Evolutionary conservation across 2,113 vertebrate species (phyloP).

Genomic region (Cryptomyrus ogoouensis): DNA sequence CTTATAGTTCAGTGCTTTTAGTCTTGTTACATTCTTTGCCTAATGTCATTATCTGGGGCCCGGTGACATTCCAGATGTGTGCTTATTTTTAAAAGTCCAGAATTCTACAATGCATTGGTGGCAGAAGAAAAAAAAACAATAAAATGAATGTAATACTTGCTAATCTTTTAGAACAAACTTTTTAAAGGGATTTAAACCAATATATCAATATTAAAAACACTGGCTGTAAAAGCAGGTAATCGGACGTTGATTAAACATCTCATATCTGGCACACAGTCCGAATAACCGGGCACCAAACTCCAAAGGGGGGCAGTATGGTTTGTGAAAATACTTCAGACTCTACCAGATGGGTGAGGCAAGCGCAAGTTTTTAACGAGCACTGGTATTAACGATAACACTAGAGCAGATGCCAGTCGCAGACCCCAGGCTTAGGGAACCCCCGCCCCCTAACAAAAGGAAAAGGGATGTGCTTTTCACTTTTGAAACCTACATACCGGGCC

Average conservation of each 20-base stretch:
- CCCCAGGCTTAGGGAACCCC: not conserved
- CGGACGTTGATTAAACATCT: not conserved
- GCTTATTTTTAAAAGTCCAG: not conserved
- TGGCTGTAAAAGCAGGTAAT: not conserved
- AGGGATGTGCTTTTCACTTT: not conserved
- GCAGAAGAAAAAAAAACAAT: not conserved
- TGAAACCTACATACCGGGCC: not conserved
- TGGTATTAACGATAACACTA: not conserved
- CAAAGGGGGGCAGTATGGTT: not conserved
- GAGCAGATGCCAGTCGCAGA: not conserved
- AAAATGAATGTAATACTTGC: not conserved
- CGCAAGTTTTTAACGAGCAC: not conserved
- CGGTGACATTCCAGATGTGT: not conserved
- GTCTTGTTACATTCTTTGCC: constrained; percentile 18
- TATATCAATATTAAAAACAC: not conserved
- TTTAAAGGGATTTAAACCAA: not conserved
- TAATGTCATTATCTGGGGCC: not conserved
- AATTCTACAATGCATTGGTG: not conserved
- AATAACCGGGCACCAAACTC: not conserved
- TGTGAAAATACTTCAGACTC: not conserved
- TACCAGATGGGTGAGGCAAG: not conserved
- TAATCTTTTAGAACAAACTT: not conserved
- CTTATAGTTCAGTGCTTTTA: constrained; percentile 23
- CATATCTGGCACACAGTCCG: not conserved
- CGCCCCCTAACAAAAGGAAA: not conserved